Percentiles rank a stretch among this genome's conserved stretches.
phyloP scores from a whole-genome alignment of 2,888 invertebrate species.

The Coenonympha glycerion region DNA sequence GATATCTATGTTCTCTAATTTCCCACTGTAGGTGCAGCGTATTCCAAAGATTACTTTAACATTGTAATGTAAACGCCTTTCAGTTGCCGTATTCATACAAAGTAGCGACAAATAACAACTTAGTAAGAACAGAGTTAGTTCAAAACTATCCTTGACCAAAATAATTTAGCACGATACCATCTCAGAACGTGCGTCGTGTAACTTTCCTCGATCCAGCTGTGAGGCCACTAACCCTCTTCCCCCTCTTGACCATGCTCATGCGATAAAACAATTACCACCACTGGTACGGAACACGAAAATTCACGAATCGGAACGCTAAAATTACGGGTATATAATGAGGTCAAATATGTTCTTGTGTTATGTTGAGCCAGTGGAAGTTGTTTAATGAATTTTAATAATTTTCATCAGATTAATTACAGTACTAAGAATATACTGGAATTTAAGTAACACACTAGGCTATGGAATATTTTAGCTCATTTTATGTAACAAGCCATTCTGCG shows the following conservation, averaged over 20 bases:
- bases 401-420: too few relatives aligned
- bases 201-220: conserved; percentile 51
- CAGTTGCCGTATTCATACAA: neutral
- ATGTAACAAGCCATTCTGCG: too few relatives aligned
- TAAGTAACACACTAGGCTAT: too few relatives aligned
- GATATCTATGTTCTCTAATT: too few relatives aligned
- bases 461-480: too few relatives aligned
- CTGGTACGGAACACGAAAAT: conserved; percentile 51
- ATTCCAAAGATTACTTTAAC: neutral
- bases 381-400: neutral
- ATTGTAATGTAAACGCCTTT: conserved; percentile 1
- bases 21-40: neutral
- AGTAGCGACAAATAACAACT: conserved; percentile 10
- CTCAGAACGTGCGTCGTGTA: conserved; percentile 43
- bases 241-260: conserved; percentile 58
- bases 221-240: conserved; percentile 29
- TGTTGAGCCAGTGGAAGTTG: neutral
- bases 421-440: too few relatives aligned
- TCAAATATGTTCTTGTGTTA: conserved; percentile 19
- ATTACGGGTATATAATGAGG: conserved; percentile 24
- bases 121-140: conserved; percentile 38
- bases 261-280: conserved; percentile 74
- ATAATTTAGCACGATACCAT: conserved; percentile 60
- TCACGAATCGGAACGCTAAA: conserved; percentile 41
- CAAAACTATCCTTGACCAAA: conserved; percentile 64